Evolutionary conservation across 2,113 vertebrate genomes (phyloP).

Genomic region (Podilymbus podiceps): DNA sequence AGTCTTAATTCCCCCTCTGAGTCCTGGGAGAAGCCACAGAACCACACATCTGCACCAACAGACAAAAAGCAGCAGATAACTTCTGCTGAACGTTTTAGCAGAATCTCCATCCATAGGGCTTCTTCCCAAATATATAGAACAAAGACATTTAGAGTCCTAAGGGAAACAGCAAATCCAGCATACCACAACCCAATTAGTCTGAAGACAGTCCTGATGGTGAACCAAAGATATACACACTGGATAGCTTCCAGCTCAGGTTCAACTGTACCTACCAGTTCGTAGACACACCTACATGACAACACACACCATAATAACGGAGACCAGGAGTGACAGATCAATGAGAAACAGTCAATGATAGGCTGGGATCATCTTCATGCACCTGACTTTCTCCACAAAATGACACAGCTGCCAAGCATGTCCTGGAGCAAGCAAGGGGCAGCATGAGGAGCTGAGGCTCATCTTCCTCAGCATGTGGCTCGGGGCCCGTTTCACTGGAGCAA

Average conservation of each 20-base stretch:
- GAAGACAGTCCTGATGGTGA: not conserved
- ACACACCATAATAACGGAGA: accelerated
- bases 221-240: not conserved
- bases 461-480: not conserved
- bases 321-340: not conserved
- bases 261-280: not conserved
- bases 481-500: not conserved
- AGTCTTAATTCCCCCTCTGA: not conserved
- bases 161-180: not conserved
- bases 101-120: not conserved
- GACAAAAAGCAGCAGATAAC: not conserved
- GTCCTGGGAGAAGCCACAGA: not conserved
- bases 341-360: not conserved
- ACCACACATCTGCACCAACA: not conserved
- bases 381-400: not conserved
- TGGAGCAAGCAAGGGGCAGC: not conserved
- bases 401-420: not conserved
- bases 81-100: not conserved
- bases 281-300: not conserved
- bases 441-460: not conserved
- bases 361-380: not conserved
- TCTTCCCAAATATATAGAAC: not conserved
- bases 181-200: not conserved
- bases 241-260: not conserved
- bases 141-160: not conserved